Evolutionary conservation across 2,888 invertebrate genomes (phyloP), one percentile per base, ranked within the genome.

Genomic region (Trissoscelio sp.): DNA sequence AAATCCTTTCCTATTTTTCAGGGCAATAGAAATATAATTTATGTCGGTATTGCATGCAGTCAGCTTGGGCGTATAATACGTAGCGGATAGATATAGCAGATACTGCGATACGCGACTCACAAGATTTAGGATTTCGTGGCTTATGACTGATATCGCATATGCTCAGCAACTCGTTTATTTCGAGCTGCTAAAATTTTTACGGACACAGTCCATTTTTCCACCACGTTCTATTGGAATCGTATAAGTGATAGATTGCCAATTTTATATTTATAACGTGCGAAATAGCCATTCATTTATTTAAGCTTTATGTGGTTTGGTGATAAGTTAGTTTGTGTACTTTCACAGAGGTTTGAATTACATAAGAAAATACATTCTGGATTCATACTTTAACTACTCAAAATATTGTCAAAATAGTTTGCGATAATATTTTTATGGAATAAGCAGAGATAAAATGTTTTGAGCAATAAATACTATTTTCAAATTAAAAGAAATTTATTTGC

Each of bases 101-200:
- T 62, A 37, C 37, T 44, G 48, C 51, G 79, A 72, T 58, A 72
- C 51, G 66, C 55, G 69, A 55, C 48, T 31, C 51, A 14, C 51
- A 58, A 79, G 79, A 79, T 79, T 79, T 72, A 72, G 66, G 72
- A 79, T 72, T 79, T 72, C 66, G 66, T 44, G 51, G 79, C 58
- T 72, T 60, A 66, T 60, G 66, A 73, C 67, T 73, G 79, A 72
- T 67, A 73, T 72, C 67, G 67, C 79, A 73, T 67, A 79, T 67
- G 70, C 67, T 79, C 67, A 57, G 60, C 67, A 66, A 79, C 67
- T 60, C 60, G 39, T 73, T 79, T 79, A 79, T 79, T 73, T 79
- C 60, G 11, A 53, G 58, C 46, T 34, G 24, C 48, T 44, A 53
- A 66, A 58, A 73, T 58, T 60, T 66, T 73, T 60, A 60, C 44